Percentiles rank a stretch among this genome's conserved stretches.
phyloP scores from a whole-genome alignment of 2,888 invertebrate species.

The Notocelia uddmanniana region DNA sequence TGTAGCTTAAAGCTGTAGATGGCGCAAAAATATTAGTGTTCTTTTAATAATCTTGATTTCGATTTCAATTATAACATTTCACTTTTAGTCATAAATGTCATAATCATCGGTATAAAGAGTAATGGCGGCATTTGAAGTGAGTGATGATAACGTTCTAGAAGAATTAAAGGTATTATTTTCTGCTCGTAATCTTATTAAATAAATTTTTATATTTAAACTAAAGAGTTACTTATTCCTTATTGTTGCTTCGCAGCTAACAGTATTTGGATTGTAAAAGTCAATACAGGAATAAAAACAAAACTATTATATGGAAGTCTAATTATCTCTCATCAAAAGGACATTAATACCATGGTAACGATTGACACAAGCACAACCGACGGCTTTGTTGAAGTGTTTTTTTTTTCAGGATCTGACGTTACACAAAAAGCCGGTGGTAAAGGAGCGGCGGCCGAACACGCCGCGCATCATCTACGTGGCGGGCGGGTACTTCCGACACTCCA shows the following conservation, averaged over 20 bases:
- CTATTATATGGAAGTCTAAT: too few species aligned
- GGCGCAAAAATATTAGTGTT: too few species aligned
- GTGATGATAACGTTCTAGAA: conserved; percentile 11
- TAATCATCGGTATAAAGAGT: neutral
- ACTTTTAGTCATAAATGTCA: neutral
- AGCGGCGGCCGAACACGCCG: conserved; percentile 94
- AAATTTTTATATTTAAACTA: too few species aligned
- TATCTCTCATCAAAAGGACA: too few species aligned
- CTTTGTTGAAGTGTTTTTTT: conserved; percentile 6
- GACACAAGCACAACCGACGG: too few species aligned
- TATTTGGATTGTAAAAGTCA: too few species aligned
- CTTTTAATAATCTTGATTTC: too few species aligned
- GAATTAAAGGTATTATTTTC: conserved; percentile 29
- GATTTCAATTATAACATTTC: too few species aligned
- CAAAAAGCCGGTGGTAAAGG: conserved; percentile 93
- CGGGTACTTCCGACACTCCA: conserved; percentile 94
- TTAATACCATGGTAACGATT: neutral
- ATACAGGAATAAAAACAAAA: too few species aligned
- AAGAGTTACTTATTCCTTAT: too few species aligned
- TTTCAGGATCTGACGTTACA: conserved; percentile 93
- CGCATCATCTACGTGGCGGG: conserved; percentile 96
- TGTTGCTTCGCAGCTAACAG: too few species aligned
- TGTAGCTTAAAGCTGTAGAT: too few species aligned
- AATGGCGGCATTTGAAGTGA: conserved; percentile 16
- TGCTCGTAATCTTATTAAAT: neutral